Percentiles rank a stretch among this genome's conserved stretches.
These are phyloP conservation scores for Drosophila phalerata DNA, from an alignment of 2,888 invertebrate genomes.

Conservation along the genomic window DNA sequence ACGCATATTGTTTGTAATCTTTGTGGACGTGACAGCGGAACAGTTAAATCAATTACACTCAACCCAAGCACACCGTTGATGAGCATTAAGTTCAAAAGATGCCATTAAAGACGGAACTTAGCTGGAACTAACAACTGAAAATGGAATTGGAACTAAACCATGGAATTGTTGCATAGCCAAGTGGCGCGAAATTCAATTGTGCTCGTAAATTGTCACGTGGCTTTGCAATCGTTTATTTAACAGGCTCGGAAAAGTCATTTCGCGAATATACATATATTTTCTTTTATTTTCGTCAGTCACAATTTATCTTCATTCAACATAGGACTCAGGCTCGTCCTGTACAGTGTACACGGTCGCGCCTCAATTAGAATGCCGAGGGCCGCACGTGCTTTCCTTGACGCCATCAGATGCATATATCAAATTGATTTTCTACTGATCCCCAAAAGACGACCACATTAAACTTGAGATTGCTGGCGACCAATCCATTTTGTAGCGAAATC, in stretches of 20 bases:
- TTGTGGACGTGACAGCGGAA: slow-evolving; percentile 18
- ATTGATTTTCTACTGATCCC: slow-evolving; percentile 52
- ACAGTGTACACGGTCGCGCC: slow-evolving; percentile 13
- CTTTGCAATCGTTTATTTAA: slow-evolving; percentile 36
- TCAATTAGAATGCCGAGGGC: slow-evolving; percentile 49
- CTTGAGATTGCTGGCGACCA: slow-evolving; percentile 24
- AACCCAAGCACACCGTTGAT: slow-evolving; percentile 3
- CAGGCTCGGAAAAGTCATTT: slow-evolving; percentile 24
- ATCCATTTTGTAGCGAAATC: not conserved
- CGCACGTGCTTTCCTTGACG: slow-evolving; percentile 5
- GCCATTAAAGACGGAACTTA: slow-evolving; percentile 10
- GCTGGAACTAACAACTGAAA: not conserved
- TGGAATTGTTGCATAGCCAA: slow-evolving; percentile 26
- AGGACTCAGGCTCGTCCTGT: not conserved
- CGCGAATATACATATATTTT: slow-evolving; percentile 21
- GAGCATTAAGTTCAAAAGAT: slow-evolving; percentile 30
- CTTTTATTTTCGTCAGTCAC: slow-evolving; percentile 25
- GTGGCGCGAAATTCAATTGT: slow-evolving; percentile 47
- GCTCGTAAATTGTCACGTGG: slow-evolving; percentile 46
- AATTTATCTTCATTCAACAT: slow-evolving; percentile 67
- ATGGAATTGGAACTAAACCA: not conserved
- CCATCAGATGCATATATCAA: slow-evolving; percentile 51
- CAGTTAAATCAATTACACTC: slow-evolving; percentile 42
- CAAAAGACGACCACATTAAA: slow-evolving; percentile 48
- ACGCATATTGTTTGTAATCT: slow-evolving; percentile 12